Evolutionary conservation across 2,113 vertebrate species (phyloP).

Genomic region (Megalops atlanticus): DNA sequence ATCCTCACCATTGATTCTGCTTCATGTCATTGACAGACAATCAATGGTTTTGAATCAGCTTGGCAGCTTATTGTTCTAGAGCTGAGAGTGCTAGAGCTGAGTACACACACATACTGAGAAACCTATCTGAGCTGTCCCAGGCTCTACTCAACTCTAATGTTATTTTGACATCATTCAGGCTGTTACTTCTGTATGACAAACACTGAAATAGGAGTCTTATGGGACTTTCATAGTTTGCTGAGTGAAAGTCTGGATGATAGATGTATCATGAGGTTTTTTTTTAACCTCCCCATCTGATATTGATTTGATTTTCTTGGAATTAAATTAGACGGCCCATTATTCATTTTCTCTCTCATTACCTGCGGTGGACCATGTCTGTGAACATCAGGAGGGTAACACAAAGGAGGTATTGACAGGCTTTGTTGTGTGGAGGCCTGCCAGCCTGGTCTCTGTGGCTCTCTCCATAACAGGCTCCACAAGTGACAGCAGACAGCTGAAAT

Average conservation of each 20-base stretch:
- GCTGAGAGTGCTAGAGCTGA: background rate
- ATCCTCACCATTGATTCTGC: slow-evolving; percentile 40
- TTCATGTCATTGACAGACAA: slow-evolving; percentile 8
- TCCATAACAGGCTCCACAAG: background rate
- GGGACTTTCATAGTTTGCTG: background rate
- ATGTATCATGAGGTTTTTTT: background rate
- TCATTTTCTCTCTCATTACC: background rate
- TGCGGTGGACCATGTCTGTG: background rate
- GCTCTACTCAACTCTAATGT: background rate
- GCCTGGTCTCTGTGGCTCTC: background rate
- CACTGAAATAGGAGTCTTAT: background rate
- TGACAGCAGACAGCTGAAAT: background rate
- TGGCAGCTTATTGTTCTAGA: background rate
- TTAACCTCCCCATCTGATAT: background rate
- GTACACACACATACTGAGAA: no score
- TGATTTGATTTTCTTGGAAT: background rate
- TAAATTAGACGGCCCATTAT: slow-evolving; percentile 1
- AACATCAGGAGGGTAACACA: background rate
- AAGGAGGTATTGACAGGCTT: background rate
- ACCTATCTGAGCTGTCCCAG: background rate
- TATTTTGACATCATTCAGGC: background rate
- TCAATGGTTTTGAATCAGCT: slow-evolving; percentile 31
- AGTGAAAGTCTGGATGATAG: background rate
- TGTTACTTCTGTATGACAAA: background rate
- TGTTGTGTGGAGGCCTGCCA: background rate